Evolutionary conservation across 2,113 vertebrate genomes (phyloP).

Genomic region (Spermophilus dauricus): DNA sequence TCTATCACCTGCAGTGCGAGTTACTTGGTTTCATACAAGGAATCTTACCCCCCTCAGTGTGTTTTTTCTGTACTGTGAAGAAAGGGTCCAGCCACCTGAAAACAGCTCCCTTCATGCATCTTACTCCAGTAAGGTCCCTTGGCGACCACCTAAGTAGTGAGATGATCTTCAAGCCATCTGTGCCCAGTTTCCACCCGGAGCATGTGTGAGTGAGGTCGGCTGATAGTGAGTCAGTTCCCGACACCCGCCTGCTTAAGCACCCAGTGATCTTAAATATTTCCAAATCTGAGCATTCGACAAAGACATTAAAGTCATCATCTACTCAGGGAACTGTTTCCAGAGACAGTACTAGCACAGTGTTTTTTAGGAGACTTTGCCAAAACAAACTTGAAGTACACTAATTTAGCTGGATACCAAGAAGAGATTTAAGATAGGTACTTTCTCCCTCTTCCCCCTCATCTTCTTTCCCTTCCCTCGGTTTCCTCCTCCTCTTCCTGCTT

Average conservation of each 20-base stretch:
- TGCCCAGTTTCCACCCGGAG: neutral
- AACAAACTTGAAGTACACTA: neutral
- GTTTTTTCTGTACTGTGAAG: neutral
- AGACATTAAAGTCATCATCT: neutral
- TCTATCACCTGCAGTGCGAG: too few species aligned
- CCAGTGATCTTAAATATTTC: neutral
- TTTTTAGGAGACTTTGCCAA: neutral
- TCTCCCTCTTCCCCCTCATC: neutral
- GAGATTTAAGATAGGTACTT: neutral
- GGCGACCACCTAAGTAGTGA: neutral
- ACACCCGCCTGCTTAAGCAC: fast-evolving
- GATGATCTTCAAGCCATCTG: neutral
- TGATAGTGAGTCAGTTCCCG: neutral
- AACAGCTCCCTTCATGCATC: fast-evolving
- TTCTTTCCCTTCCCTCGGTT: too few species aligned
- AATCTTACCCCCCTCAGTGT: neutral
- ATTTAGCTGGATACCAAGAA: neutral
- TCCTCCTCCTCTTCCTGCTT: too few species aligned
- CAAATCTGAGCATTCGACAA: fast-evolving
- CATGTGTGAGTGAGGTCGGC: fast-evolving
- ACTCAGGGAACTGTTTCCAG: neutral
- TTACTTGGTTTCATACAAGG: neutral
- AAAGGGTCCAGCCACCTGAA: neutral
- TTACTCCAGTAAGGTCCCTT: neutral
- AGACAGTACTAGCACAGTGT: neutral